These are phyloP conservation scores for Psephotus haematonotus DNA, from an alignment of 2,113 vertebrate species.

Conservation along the genomic window DNA sequence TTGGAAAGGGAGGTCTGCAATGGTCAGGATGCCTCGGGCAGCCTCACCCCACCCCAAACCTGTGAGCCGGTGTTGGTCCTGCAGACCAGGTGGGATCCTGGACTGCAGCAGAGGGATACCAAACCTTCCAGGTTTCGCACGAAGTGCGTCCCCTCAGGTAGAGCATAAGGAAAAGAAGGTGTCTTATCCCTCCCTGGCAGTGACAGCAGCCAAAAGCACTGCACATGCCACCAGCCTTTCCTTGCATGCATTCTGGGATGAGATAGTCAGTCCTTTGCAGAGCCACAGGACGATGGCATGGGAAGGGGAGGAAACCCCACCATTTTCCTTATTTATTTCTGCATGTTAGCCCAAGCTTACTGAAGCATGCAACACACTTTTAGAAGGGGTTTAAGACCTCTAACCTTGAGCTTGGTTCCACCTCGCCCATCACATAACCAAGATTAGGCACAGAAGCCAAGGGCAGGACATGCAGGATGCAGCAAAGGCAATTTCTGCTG, in stretches of 20 bases:
- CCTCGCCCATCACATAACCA: neutral
- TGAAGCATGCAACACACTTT: neutral
- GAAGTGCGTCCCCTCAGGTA: fast-evolving
- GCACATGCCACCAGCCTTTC: neutral
- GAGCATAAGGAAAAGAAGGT: neutral
- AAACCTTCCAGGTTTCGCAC: neutral
- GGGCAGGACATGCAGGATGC: neutral
- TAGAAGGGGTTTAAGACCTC: neutral
- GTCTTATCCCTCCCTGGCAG: neutral
- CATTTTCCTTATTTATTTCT: neutral
- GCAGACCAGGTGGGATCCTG: neutral
- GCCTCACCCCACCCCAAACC: neutral
- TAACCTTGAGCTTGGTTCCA: neutral
- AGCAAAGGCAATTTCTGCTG: neutral
- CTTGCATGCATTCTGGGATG: neutral
- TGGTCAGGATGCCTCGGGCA: fast-evolving
- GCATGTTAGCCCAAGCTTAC: neutral
- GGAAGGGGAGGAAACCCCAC: neutral
- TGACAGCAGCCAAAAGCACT: neutral
- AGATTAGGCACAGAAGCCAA: neutral
- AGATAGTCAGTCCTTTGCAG: neutral
- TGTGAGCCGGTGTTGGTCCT: neutral
- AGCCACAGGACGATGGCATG: neutral
- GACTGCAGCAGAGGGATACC: neutral
- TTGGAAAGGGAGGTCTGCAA: neutral